A percentile compares a stretch with the other conserved stretches of the same genome.
Evolutionary conservation across 2,888 invertebrate species (phyloP).

Genomic region (Drosophila mimica): DNA sequence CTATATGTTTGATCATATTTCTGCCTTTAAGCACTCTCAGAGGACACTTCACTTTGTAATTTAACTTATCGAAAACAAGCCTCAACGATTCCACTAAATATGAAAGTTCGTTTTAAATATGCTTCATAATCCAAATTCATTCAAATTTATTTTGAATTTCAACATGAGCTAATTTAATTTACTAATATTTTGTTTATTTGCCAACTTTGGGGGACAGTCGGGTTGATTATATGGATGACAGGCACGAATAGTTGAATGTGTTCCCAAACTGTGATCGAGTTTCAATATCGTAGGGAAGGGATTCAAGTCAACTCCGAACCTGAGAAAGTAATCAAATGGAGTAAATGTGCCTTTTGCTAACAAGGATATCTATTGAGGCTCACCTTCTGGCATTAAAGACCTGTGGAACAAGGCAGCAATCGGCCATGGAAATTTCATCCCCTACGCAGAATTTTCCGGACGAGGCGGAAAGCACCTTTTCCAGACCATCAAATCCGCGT

Average conservation of each 20-base stretch:
- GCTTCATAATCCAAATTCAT: not conserved
- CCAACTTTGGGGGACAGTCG: slow-evolving; percentile 95
- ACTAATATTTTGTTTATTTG: slow-evolving; percentile 86
- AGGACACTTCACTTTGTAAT: no score
- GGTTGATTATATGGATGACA: slow-evolving; percentile 96
- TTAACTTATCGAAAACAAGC: not conserved
- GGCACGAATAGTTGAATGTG: slow-evolving; percentile 94
- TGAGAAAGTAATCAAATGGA: slow-evolving; percentile 74
- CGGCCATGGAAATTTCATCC: slow-evolving; percentile 96
- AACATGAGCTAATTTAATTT: not conserved
- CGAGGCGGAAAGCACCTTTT: slow-evolving; percentile 91
- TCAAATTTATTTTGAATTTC: not conserved
- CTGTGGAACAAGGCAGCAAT: slow-evolving; percentile 97
- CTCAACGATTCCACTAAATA: no score
- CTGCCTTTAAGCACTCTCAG: not conserved
- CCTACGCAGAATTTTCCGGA: slow-evolving; percentile 97
- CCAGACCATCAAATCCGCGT: slow-evolving; percentile 94
- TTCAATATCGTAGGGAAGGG: slow-evolving; percentile 94
- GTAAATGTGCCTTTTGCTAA: not conserved
- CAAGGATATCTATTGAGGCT: not conserved
- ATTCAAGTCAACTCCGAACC: slow-evolving; percentile 95
- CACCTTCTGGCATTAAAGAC: slow-evolving; percentile 93
- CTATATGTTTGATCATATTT: not conserved
- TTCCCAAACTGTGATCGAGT: slow-evolving; percentile 92
- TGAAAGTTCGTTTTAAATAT: not conserved